Evolutionary conservation across 2,797 vertebrate species (phyloP), one percentile per base, ranked within the genome.

Genomic region (Clarias platycephalus): DNA sequence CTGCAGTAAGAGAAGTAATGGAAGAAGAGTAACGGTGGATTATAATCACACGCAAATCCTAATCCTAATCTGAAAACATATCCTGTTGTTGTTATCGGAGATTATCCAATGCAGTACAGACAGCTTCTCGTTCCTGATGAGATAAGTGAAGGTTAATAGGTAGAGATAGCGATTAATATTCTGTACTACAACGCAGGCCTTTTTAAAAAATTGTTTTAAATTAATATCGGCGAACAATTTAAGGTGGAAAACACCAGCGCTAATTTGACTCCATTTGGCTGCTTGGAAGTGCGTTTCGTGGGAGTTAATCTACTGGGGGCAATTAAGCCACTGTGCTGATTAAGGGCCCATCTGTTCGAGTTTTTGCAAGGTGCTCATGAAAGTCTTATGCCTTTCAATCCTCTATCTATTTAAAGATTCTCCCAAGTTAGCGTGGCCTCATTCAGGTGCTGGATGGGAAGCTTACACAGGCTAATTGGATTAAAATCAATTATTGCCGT

Each of bases 221-320:
- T 92, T 90, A 92, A 90, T 88, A 92, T 93, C 90, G 90, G 90
- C 88, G 60, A 91, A 86, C 85, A 91, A 91, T 89, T 90, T 89
- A 82, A 91, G 88, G 90, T 90, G 89, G 86, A 84, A 88, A 91
- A 91, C 82, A 83, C 83, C 64, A 83, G 82, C 90, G 90, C 83
- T 89, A 89, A 90, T 66, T 80, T 91, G 72, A 86, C 82, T 86
- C 88, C 89, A 89, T 89, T 90, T 92, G 91, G 91, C 91, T 82
- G 87, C 22, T 82, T 87, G 89, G 80, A 88, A 88, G 81, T 58
- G 86, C 83, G 87, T 91, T 93, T 91, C 82, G 40, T 83, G 80
- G 89, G 85, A 85, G 92, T 92, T 92, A 92, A 93, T 94, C 90
- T 92, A 89, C 89, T 89, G 88, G 89, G 91, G 88, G 86, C 87